Percentiles rank a stretch among this genome's conserved stretches.
These are phyloP conservation scores for Chelonus insularis DNA, from an alignment of 1,140 invertebrate species.

Conservation along the genomic window DNA sequence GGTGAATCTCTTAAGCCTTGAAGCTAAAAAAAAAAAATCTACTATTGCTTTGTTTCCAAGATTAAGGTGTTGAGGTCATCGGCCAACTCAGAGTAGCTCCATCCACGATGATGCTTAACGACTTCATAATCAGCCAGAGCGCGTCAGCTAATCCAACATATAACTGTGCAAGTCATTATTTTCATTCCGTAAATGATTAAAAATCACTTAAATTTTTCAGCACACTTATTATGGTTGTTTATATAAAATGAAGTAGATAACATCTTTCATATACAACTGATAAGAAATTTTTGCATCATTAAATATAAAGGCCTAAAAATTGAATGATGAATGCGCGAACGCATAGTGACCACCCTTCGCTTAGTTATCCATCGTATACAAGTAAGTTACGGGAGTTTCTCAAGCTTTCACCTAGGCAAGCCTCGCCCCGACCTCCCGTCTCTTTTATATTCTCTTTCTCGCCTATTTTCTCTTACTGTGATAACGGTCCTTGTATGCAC, in stretches of 20 bases:
- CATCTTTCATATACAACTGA: neutral
- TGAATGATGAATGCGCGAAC: neutral
- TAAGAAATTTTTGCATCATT: neutral
- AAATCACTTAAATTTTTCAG: neutral
- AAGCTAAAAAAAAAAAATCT: too few species aligned
- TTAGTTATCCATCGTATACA: conserved; percentile 26
- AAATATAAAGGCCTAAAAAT: neutral
- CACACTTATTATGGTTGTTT: neutral
- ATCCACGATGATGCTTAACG: conserved; percentile 7
- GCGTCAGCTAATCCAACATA: conserved; percentile 8
- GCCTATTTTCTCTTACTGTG: conserved; percentile 18
- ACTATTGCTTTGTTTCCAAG: too few species aligned
- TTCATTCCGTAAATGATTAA: conserved; percentile 1
- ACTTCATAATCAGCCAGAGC: conserved; percentile 15
- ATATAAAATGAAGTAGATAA: neutral
- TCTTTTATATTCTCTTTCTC: conserved; percentile 16
- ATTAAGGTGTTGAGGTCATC: conserved; percentile 13
- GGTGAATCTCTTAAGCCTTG: too few species aligned
- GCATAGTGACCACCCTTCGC: conserved; percentile 11
- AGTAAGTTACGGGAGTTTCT: conserved; percentile 41
- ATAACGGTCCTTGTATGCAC: conserved; percentile 27
- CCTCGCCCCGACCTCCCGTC: conserved; percentile 26
- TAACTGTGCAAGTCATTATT: conserved; percentile 20
- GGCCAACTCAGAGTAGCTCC: neutral
- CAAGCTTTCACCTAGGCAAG: conserved; percentile 49